A percentile compares a stretch with the other conserved stretches of the same genome.
phyloP scores from a whole-genome alignment of 2,797 vertebrate genomes.

The Rhabdomys pumilio region DNA sequence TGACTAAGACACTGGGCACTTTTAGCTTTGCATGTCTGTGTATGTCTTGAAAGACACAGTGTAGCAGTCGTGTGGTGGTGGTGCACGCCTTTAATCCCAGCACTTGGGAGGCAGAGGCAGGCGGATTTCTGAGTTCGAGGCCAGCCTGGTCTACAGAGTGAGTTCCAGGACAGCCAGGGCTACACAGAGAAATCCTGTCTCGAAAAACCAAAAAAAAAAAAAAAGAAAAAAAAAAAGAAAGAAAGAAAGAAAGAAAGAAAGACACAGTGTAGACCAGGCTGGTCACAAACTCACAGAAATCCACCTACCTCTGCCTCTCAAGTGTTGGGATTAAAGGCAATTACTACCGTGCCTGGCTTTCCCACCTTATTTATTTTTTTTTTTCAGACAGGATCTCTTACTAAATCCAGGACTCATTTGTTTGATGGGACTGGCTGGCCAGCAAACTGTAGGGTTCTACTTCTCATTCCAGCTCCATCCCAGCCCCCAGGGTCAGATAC shows the following conservation, averaged over 20 bases:
- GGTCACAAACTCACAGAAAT: neutral
- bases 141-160: no score
- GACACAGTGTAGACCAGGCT: no score
- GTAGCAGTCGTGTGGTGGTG: no score
- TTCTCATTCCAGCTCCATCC: neutral
- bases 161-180: no score
- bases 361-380: neutral
- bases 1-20: neutral
- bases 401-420: neutral
- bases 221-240: no score
- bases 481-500: neutral
- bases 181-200: no score
- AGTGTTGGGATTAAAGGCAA: neutral
- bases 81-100: no score
- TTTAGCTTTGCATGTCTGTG: neutral
- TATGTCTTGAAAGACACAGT: neutral
- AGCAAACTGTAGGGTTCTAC: neutral
- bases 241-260: no score
- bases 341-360: neutral
- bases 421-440: neutral
- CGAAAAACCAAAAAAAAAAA: no score
- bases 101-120: no score
- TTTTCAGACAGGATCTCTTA: neutral
- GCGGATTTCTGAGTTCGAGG: no score
- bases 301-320: neutral